Conservation (phyloP, 2,888 invertebrate genomes). For the Lepas anatifera region DNA sequence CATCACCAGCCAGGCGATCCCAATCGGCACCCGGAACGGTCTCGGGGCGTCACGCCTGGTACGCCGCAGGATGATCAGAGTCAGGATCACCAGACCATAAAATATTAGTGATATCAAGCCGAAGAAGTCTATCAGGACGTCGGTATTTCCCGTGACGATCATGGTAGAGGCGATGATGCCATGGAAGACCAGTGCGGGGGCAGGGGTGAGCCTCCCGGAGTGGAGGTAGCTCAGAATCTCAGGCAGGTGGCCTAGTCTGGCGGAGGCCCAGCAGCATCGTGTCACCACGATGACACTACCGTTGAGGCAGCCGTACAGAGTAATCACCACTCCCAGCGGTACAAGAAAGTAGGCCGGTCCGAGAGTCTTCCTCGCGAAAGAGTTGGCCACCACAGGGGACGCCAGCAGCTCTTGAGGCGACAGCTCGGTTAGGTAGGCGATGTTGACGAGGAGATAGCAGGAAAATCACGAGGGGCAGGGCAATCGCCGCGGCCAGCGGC, state of each 20-base stretch:
- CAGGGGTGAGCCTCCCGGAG: constrained; percentile 76
- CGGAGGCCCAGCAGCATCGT: constrained; percentile 78
- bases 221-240: constrained; percentile 86
- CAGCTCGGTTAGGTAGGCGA: constrained; percentile 91
- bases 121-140: constrained; percentile 91
- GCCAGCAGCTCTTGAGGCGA: constrained; percentile 51
- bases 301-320: constrained; percentile 86
- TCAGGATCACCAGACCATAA: constrained; percentile 88
- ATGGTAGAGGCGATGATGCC: constrained; percentile 78
- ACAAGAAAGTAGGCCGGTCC: constrained; percentile 84
- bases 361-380: constrained; percentile 74
- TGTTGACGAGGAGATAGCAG: constrained; percentile 84
- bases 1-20: constrained; percentile 81
- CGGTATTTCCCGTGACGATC: constrained; percentile 87
- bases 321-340: constrained; percentile 82
- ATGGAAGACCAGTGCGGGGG: constrained; percentile 92
- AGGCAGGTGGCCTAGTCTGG: constrained; percentile 80
- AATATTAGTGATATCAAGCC: constrained; percentile 98
- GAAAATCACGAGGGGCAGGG: constrained; percentile 87
- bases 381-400: constrained; percentile 71
- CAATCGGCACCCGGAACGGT: constrained; percentile 82
- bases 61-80: constrained; percentile 78
- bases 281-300: constrained; percentile 72
- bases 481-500: constrained; percentile 43
- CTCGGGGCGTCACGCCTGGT: constrained; percentile 81